Evolutionary conservation across 2,113 vertebrate genomes (phyloP).

Genomic region (Myrmecophaga tridactyla): DNA sequence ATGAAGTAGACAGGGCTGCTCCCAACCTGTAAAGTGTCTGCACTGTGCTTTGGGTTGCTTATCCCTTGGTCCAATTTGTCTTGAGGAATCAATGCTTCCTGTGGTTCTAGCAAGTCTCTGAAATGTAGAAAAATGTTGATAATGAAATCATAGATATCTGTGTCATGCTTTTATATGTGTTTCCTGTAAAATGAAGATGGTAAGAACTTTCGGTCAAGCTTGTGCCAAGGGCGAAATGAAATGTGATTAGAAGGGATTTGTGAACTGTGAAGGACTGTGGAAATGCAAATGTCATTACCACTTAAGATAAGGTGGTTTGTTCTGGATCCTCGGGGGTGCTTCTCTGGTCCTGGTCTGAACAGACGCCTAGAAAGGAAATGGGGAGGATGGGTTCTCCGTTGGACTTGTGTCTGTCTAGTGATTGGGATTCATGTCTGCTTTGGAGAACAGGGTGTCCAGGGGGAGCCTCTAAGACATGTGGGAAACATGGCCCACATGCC

Average conservation of each 20-base stretch:
- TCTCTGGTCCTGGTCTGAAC: background rate
- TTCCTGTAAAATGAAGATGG: slow-evolving; percentile 7
- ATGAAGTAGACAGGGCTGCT: background rate
- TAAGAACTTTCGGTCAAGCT: background rate
- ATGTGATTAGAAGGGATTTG: background rate
- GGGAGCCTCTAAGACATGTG: background rate
- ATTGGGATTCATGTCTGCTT: background rate
- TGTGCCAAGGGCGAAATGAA: background rate
- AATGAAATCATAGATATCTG: background rate
- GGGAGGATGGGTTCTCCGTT: no score
- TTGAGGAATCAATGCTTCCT: background rate
- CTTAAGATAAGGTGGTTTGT: background rate
- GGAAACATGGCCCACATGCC: background rate
- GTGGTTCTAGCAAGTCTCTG: background rate
- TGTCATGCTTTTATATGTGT: background rate
- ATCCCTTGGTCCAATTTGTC: background rate
- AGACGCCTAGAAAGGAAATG: background rate
- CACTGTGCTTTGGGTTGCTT: background rate
- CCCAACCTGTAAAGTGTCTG: background rate
- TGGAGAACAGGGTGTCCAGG: background rate
- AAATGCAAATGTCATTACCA: background rate
- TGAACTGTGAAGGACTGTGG: background rate
- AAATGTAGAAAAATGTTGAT: background rate
- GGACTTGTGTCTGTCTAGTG: slow-evolving; percentile 21
- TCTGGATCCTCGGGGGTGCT: background rate